Base-by-base conservation (phyloP, 2,113 vertebrate genomes). In the Tyrannus savana region DNA sequence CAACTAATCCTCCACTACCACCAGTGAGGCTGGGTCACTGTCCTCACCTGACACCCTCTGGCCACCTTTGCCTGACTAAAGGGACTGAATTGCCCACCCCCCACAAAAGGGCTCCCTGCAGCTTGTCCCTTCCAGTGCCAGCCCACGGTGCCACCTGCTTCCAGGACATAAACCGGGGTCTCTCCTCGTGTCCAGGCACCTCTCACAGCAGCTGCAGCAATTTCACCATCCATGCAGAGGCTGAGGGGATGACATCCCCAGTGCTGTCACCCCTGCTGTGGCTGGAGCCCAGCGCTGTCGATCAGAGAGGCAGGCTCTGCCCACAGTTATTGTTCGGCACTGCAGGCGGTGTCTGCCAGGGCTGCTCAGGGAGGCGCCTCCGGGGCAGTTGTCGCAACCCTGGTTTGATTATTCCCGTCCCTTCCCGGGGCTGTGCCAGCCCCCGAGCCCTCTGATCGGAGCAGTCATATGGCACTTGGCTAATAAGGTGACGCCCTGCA, bases 361-460 rank as follows among this genome's bases (percentile, higher is more conserved):
- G 52, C 25, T 69, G 56, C 23, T n/a, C 37, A 24, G 46, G 59
- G 33, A 53, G 56, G 24, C 4, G 9, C 44, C 52, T 49, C 55
- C 12, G 2, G 37, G 28, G 88, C 95, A n/a, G 33, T 7, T 77
- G 64, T 64, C 0, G 1, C 35, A 80, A 21, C 10, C 5, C 3
- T 7, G 58, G 9, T 49, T 10, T 25, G 46, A n/a, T 80, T 17
- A 37, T 22, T 30, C 27, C 71, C 0, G 0, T 33, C 50, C 78
- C 79, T 37, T 71, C 52, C 41, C 0, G 0, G 73, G 47, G 49
- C 93, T 50, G 72, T 17, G 71, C 46, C 87, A 93, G 91, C 71
- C 96, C 93, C 92, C 75, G 91, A 96, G 96, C 93, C 96, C 88
- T 97, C 86, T 87, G 98, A 95, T 89, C 14, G 69, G 97, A 95